Evolutionary conservation across 2,888 invertebrate genomes (phyloP).

Genomic region (Uropetala carovei): DNA sequence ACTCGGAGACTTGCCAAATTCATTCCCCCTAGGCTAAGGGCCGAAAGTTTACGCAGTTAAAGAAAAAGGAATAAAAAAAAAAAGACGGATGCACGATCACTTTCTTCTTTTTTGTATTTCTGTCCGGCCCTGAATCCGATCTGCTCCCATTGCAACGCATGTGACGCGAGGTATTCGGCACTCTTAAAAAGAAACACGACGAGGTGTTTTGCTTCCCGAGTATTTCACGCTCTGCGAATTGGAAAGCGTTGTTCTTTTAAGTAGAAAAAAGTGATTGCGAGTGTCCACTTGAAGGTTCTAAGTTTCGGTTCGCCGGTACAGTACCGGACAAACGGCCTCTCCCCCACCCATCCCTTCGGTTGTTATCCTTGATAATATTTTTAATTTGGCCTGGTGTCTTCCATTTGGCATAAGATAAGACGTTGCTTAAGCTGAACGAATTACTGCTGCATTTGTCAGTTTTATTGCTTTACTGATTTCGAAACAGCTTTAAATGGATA

Average conservation of each 20-base stretch:
- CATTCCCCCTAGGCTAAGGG: background rate
- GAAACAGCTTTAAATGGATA: too few species aligned
- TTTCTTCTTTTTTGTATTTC: background rate
- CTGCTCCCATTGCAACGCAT: background rate
- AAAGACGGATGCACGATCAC: background rate
- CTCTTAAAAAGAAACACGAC: background rate
- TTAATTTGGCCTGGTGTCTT: too few species aligned
- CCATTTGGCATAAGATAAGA: too few species aligned
- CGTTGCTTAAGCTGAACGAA: too few species aligned
- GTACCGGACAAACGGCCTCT: too few species aligned
- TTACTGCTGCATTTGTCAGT: too few species aligned
- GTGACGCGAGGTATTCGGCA: background rate
- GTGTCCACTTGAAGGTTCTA: too few species aligned
- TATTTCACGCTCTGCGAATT: background rate
- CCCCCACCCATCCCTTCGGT: too few species aligned
- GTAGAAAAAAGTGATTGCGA: background rate
- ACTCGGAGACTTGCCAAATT: slow-evolving; percentile 6
- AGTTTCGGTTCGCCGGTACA: too few species aligned
- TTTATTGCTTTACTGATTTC: too few species aligned
- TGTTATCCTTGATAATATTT: too few species aligned
- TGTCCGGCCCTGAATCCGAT: background rate
- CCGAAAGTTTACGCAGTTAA: slow-evolving; percentile 16
- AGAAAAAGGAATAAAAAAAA: background rate
- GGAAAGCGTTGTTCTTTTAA: background rate
- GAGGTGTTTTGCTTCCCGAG: background rate